phyloP scores from a whole-genome alignment of 2,113 vertebrate species.

The Morone chrysops region DNA sequence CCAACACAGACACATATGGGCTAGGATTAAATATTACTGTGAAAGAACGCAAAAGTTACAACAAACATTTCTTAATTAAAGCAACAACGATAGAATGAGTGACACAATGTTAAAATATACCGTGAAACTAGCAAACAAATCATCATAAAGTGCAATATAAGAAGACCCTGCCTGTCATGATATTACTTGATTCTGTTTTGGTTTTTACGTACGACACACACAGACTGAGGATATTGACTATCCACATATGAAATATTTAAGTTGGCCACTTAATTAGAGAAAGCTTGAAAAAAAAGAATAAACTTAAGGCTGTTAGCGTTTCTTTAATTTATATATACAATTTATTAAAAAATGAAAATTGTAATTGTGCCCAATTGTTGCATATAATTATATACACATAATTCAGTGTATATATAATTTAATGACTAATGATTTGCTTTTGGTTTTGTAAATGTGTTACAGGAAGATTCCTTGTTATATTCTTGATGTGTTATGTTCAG shows the following conservation, averaged over 20 bases:
- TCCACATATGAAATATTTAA: not conserved
- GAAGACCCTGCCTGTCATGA: no score
- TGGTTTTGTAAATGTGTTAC: not conserved
- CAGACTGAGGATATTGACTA: not conserved
- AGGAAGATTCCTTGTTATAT: not conserved
- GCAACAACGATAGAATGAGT: no score
- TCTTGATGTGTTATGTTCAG: not conserved
- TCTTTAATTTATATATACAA: not conserved
- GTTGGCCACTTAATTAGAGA: not conserved
- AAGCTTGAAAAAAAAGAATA: not conserved
- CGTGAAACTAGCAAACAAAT: not conserved
- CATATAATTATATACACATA: not conserved
- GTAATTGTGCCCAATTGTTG: no score
- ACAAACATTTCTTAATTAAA: no score
- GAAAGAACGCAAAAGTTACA: no score
- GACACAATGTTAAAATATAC: no score
- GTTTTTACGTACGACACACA: not conserved
- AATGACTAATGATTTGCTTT: not conserved
- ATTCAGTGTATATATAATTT: not conserved
- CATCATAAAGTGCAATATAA: not conserved
- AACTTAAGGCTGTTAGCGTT: not conserved
- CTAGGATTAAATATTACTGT: no score
- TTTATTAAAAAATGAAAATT: not conserved
- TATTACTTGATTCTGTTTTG: no score
- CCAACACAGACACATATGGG: no score